Evolutionary conservation across 2,797 vertebrate genomes (phyloP), one percentile per base, ranked within the genome.

Genomic region (Crypturellus tataupa): DNA sequence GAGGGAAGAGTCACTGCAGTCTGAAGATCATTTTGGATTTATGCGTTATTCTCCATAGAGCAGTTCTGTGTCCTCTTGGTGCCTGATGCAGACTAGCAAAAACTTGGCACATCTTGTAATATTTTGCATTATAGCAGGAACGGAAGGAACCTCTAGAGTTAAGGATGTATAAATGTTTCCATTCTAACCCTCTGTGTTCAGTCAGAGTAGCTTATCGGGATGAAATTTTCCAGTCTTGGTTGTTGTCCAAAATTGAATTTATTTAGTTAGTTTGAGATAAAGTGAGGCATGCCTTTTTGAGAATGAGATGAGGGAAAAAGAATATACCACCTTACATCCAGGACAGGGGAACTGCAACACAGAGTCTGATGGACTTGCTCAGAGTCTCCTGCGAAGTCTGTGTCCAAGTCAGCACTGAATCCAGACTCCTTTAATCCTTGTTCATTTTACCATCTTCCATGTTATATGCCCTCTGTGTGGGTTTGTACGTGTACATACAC

Each of bases 161-260:
- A 63, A 84, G 76, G 39, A 29, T 79, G 6, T 93, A 72, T 84
- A 81, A 84, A 56, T 77, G 79, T 81, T 95, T 95, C 82, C 76
- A 51, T 94, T 93, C 83, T 91, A 87, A 70, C n/a, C 25, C 62
- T 77, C 89, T 93, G 85, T 87, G 85, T 94, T 93, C 77, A 92
- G 73, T 89, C 89, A 94, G 80, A 65, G 86, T 73, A 94, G 47
- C 80, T 86, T 94, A 93, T 94, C 24, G 0, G 75, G 64, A 87
- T 89, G 87, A 96, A 88, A 69, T 82, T 94, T 93, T 90, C 78
- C 83, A 88, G 93, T 75, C 68, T 82, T 90, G 87, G 49, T 92
- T 77, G 40, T 70, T 88, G 78, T 94, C 85, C 93, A 93, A 86
- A 89, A 58, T 31, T 75, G 64, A 90, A 85, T 82, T 85, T 85